A percentile compares a stretch with the other conserved stretches of the same genome.
Conservation (phyloP, 1,140 invertebrate species). For the Heterodera schachtii region DNA sequence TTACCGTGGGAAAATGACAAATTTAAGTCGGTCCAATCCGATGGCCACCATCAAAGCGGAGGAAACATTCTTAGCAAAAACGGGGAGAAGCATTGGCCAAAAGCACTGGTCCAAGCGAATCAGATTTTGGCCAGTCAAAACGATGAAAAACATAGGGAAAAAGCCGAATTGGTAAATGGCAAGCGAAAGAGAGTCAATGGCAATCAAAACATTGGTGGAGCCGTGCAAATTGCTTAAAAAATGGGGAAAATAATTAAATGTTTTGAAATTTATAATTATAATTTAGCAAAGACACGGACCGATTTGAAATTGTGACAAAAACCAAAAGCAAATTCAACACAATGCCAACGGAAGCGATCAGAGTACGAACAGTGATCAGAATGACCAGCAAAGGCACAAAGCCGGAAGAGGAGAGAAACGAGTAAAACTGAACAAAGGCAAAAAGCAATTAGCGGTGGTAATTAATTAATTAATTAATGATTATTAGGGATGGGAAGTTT, state of each 20-base stretch:
- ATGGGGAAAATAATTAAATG: too few relatives aligned
- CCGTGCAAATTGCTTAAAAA: neutral
- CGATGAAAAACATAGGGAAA: neutral
- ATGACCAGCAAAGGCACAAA: slow-evolving; percentile 10
- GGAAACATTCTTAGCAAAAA: neutral
- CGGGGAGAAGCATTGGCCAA: neutral
- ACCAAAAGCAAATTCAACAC: slow-evolving; percentile 2
- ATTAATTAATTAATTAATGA: too few relatives aligned
- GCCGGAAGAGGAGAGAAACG: neutral
- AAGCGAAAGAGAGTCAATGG: slow-evolving; percentile 2
- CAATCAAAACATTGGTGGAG: slow-evolving; percentile 1
- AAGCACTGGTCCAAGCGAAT: neutral
- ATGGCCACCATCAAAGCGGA: slow-evolving; percentile 4
- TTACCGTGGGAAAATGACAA: neutral
- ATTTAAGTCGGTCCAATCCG: slow-evolving; percentile 5
- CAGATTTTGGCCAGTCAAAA: neutral
- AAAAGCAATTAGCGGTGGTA: too few relatives aligned
- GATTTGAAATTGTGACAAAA: neutral
- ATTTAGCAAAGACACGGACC: neutral
- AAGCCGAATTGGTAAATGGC: slow-evolving; percentile 2
- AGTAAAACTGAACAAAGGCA: slow-evolving; percentile 5
- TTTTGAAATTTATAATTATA: neutral
- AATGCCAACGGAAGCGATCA: slow-evolving; percentile 5
- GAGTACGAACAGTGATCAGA: neutral
- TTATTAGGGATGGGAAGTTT: too few relatives aligned